These are phyloP conservation scores for Fulica atra DNA, from an alignment of 2,113 vertebrate genomes.

Conservation along the genomic window DNA sequence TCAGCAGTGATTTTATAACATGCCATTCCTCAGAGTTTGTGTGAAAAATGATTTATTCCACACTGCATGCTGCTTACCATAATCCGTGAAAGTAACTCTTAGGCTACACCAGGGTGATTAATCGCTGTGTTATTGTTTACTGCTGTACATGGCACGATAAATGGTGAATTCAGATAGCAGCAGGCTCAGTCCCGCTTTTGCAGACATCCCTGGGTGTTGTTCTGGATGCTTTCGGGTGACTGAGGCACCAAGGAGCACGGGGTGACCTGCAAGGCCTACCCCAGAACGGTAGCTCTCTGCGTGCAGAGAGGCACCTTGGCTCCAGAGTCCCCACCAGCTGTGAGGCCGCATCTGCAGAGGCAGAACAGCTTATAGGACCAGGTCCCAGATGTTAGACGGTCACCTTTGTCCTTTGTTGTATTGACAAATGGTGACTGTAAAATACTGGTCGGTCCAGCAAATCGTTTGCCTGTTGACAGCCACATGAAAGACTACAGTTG, in stretches of 20 bases:
- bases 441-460: not conserved
- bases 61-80: not conserved
- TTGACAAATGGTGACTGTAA: not conserved
- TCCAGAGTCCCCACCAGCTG: not conserved
- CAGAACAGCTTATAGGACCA: not conserved
- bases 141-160: not conserved
- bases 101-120: not conserved
- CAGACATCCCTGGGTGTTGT: not conserved
- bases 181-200: not conserved
- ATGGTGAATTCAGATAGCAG: not conserved
- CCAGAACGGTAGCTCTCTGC: fast-evolving
- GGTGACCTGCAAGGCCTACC: not conserved
- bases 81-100: constrained; percentile 22
- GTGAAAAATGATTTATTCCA: constrained; percentile 31
- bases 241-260: not conserved
- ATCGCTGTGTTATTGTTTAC: constrained; percentile 36
- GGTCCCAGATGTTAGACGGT: not conserved
- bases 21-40: constrained; percentile 9
- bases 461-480: not conserved
- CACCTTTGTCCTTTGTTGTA: not conserved
- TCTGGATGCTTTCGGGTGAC: not conserved
- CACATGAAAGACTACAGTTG: not conserved
- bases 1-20: constrained; percentile 32
- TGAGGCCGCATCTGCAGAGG: not conserved
- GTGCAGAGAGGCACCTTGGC: not conserved